Base-by-base conservation (phyloP, 2,888 invertebrate genomes). In the Steinernema carpocapsae region DNA sequence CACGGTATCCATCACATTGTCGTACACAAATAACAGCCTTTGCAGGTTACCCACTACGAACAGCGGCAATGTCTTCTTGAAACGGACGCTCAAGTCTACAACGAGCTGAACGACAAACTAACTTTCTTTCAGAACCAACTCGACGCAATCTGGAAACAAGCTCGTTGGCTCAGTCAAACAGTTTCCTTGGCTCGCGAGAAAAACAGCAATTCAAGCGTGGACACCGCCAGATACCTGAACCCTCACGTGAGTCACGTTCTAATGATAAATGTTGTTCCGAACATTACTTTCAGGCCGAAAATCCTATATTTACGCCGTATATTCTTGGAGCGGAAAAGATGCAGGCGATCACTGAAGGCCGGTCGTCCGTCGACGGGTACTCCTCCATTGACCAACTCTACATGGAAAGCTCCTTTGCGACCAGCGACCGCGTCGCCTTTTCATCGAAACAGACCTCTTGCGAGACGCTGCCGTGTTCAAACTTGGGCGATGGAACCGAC, bases 141-240 rank as follows among this genome's bases (percentile, higher is more conserved):
- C 64, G 97, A 97, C 85, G 89, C 91, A 0, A 92, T 94, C 1
- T 97, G 97, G 97, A 94, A 94, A 87, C 92, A 93, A 24, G 93
- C 94, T 56, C 92, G 99, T 22, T 99, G 97, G 97, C 91, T 97
- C 24, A 94, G 95, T 92, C 95, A 97, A 87, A 92, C 96, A 6
- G 94, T 97, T 73, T 92, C 94, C 0, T 94, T 94, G 88, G 95
- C 97, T 0, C 91, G 97, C 77, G 97, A 97, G 86, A 92, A 93
- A 77, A 84, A 86, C 76, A 81, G 84, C 43, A 84, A 84, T 74
- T 86, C 84, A 29, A 79, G 29, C 29, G 64, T 64, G 12, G 64
- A 64, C 17, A n/a, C 64, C 7, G 64, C 37, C 17, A 22, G 64
- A 22, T 64, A 64, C 17, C 29, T 64, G 17, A 32, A 29, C 19